Evolutionary conservation across 2,797 vertebrate species (phyloP), one percentile per base, ranked within the genome.

Genomic region (Paramormyrops hopkinsi): DNA sequence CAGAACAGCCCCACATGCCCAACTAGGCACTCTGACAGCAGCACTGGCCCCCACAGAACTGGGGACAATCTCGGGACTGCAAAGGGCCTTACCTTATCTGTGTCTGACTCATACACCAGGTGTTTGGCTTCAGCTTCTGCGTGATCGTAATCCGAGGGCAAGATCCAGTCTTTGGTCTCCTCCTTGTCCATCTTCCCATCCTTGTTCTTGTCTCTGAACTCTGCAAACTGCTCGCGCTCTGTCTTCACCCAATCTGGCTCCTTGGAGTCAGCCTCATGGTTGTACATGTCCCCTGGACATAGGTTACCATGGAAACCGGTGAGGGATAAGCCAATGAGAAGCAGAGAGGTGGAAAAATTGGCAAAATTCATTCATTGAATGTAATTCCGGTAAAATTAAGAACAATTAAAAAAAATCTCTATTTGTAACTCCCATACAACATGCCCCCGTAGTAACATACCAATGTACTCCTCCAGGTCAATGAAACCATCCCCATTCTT

Each of bases 201-300:
- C 54, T 96, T 97, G 94, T 99, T 99, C 93, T 98, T 98, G 93
- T 99, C 98, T 89, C 98, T 95, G 94, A 99, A 99, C 62, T 99
- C 98, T 6, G 97, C 96, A 44, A 99, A 99, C 82, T 99, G 98
- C 11, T 99, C 97, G 86, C 98, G 94, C 92, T 99, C 98, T 0
- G 98, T 98, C 93, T 96, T 98, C 89, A 99, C 98, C 98, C 98
- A 99, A 86, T 99, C 98, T 0, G 98, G 98, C 51, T 99, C 98
- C 0, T 97, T 92, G 0, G 95, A 91, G 0, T 98, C 97, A 0
- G 97, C 97, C 0, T 99, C 97, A 12, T 98, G 97, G 94, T 97
- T 99, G 93, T 99, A 99, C 98, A 99, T 99, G 92, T 99, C 98
- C 62, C 98, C 98, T 99, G 91, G 44, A 73, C 56, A 50, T 59